A percentile compares a stretch with the other conserved stretches of the same genome.
Conservation (phyloP, 2,797 vertebrate species). For the Pitangus sulphuratus region DNA sequence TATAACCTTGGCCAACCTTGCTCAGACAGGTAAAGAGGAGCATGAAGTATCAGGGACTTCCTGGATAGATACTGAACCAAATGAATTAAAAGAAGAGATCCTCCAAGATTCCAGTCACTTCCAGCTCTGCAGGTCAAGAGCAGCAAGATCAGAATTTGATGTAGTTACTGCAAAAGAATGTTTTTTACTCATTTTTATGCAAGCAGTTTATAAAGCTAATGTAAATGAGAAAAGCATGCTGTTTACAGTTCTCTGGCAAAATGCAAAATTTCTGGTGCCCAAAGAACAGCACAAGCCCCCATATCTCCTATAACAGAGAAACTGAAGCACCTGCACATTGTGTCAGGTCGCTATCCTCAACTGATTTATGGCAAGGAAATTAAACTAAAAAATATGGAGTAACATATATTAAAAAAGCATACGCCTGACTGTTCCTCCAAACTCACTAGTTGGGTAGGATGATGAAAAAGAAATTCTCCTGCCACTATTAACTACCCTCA, state of each 20-base stretch:
- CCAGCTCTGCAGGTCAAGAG: not conserved
- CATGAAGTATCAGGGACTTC: not conserved
- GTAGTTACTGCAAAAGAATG: not conserved
- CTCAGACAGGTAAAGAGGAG: not conserved
- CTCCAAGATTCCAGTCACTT: not conserved
- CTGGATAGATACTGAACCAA: not conserved
- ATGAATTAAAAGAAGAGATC: not conserved
- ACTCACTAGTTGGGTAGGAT: not conserved
- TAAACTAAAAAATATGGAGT: not conserved
- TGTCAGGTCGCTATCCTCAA: not conserved
- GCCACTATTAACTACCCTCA: not conserved
- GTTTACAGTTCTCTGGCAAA: not conserved
- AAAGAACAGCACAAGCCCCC: not conserved
- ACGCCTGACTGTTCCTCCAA: not conserved
- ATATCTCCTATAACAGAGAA: not conserved
- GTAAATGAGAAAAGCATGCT: not conserved
- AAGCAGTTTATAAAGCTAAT: not conserved
- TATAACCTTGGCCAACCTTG: not conserved
- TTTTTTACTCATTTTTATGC: not conserved
- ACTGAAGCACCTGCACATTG: not conserved
- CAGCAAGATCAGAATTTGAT: not conserved
- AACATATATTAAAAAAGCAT: fast-evolving
- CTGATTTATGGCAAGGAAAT: not conserved
- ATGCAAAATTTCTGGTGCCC: not conserved
- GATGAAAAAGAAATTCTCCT: not conserved